phyloP scores from a whole-genome alignment of 2,113 vertebrate genomes.

The Myotis davidii region DNA sequence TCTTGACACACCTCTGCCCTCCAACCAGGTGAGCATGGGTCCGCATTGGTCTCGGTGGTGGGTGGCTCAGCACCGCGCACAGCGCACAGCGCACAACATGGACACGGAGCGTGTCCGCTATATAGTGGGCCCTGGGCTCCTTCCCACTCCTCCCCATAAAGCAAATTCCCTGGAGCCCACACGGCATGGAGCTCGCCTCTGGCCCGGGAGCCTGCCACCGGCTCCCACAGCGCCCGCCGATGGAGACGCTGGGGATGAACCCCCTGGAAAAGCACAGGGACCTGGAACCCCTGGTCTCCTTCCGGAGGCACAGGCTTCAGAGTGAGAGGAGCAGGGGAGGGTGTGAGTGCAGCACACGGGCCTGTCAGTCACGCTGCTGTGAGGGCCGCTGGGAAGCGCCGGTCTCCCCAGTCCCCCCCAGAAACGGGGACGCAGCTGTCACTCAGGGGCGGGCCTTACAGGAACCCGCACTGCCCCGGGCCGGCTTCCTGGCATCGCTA shows the following conservation, averaged over 20 bases:
- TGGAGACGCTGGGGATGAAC: neutral
- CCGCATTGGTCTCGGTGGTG: accelerated
- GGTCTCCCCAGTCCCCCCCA: neutral
- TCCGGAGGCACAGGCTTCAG: conserved; percentile 33
- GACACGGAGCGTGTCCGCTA: no score
- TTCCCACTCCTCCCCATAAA: neutral
- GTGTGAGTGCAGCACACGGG: neutral
- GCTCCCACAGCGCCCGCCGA: neutral
- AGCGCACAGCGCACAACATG: accelerated
- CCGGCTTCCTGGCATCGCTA: conserved; percentile 74
- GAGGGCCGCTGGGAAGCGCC: neutral
- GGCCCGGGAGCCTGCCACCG: neutral
- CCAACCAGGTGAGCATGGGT: neutral
- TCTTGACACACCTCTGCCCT: neutral
- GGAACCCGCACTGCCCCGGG: neutral
- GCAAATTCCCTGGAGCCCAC: neutral
- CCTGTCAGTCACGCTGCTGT: conserved; percentile 54
- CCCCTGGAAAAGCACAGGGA: neutral
- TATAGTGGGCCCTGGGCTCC: accelerated
- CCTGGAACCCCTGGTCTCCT: conserved; percentile 19
- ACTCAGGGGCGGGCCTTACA: conserved; percentile 57
- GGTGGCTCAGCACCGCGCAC: neutral
- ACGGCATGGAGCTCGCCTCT: neutral
- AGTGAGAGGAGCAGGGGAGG: conserved; percentile 55
- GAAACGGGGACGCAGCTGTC: neutral